Conservation (phyloP, 2,888 invertebrate species). For the Malthinus flaveolus region DNA sequence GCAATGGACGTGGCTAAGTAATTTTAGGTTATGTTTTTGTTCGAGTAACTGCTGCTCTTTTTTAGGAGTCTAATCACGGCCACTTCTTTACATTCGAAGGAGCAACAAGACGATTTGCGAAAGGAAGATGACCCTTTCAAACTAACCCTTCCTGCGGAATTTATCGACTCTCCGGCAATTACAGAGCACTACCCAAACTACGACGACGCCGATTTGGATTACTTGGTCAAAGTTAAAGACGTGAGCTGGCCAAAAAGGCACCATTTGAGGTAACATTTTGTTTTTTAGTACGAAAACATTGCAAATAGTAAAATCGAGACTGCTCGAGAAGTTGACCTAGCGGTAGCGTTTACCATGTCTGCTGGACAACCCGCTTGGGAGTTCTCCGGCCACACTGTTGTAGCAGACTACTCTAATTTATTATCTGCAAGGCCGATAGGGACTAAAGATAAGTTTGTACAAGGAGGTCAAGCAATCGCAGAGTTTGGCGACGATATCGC, state of each 20-base stretch:
- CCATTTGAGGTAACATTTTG: not conserved
- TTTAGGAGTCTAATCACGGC: not conserved
- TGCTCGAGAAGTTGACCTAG: not conserved
- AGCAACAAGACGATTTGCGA: not conserved
- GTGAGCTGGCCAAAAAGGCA: constrained; percentile 4
- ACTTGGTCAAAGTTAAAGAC: constrained; percentile 1
- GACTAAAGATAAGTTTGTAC: not conserved
- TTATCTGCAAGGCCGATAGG: not conserved
- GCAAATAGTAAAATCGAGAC: constrained; percentile 7
- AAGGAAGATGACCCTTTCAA: not conserved
- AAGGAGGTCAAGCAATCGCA: not conserved
- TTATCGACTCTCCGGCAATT: not conserved
- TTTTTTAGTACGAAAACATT: constrained; percentile 12
- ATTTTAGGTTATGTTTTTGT: no score
- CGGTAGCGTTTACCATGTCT: constrained; percentile 3
- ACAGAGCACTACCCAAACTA: constrained; percentile 19
- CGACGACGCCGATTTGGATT: constrained; percentile 11
- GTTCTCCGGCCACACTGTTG: not conserved
- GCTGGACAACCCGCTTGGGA: constrained; percentile 4
- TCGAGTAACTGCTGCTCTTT: not conserved
- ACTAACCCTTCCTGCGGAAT: not conserved
- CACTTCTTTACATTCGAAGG: not conserved
- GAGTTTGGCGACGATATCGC: not conserved
- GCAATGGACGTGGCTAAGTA: no score
- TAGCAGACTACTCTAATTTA: not conserved